Conservation (phyloP, 2,113 vertebrate genomes). For the Petrocephalus zakoni region DNA sequence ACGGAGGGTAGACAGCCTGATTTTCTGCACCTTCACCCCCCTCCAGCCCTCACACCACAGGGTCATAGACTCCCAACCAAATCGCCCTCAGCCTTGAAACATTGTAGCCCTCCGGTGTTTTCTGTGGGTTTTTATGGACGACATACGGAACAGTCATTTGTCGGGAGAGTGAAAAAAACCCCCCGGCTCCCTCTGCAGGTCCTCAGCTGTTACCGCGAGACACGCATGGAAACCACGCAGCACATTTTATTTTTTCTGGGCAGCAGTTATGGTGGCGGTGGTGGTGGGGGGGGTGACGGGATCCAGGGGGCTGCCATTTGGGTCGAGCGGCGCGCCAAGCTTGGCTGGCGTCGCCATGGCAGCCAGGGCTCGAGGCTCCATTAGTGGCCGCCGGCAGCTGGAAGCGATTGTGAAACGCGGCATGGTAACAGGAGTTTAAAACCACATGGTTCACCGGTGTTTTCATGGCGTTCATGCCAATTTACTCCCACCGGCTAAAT, state of each 20-base stretch:
- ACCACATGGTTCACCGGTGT: conserved; percentile 79
- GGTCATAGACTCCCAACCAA: background rate
- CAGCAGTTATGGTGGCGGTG: background rate
- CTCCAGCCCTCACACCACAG: background rate
- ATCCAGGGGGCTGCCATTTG: conserved; percentile 12
- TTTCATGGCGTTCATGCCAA: conserved; percentile 82
- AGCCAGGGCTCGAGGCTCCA: conserved; percentile 52
- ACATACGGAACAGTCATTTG: conserved; percentile 13
- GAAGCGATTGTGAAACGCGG: conserved; percentile 80
- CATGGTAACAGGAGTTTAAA: conserved; percentile 72
- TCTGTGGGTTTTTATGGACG: background rate
- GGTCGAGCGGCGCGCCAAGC: conserved; percentile 35
- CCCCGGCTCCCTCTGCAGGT: background rate
- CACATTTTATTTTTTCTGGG: background rate
- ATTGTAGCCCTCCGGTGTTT: background rate
- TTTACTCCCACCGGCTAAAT: conserved; percentile 58
- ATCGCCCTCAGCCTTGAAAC: background rate
- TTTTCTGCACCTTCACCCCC: background rate
- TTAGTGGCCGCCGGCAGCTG: conserved; percentile 79
- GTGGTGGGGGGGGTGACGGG: background rate
- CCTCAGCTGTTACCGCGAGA: conserved; percentile 3
- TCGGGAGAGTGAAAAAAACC: background rate
- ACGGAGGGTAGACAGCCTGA: background rate
- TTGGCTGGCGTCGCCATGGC: conserved; percentile 60
- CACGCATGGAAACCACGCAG: background rate